phyloP scores from a whole-genome alignment of 2,797 vertebrate species.

The Sylvia borin region DNA sequence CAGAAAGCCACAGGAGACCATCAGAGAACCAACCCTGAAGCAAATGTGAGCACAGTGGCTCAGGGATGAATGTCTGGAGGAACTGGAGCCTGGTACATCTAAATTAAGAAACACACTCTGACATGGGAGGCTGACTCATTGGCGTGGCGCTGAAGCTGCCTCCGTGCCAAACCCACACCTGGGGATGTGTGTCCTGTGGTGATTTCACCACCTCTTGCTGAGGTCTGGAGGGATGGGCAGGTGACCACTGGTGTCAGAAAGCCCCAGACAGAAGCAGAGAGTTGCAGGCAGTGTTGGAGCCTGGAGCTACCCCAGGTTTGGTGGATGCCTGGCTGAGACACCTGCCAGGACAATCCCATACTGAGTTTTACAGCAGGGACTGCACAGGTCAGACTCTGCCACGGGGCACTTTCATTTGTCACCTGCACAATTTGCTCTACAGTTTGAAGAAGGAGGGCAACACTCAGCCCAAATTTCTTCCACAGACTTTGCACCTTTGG shows the following conservation, averaged over 20 bases:
- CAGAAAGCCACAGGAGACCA: not conserved
- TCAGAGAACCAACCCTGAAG: not conserved
- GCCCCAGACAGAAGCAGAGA: not conserved
- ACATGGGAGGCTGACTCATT: not conserved
- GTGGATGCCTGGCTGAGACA: rapidly evolving
- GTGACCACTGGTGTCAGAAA: not conserved
- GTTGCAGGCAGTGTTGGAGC: rapidly evolving
- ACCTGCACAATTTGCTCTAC: not conserved
- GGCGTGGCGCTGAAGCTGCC: rapidly evolving
- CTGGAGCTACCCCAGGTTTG: not conserved
- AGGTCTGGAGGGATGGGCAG: not conserved
- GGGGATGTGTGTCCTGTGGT: rapidly evolving
- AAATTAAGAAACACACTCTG: not conserved
- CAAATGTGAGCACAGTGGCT: not conserved
- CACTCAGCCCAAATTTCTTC: not conserved
- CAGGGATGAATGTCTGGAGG: not conserved
- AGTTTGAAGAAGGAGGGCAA: not conserved
- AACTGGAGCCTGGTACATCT: not conserved
- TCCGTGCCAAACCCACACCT: not conserved
- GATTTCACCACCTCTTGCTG: not conserved
- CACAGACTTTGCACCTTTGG: not conserved
- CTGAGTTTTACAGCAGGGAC: not conserved
- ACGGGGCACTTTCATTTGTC: not conserved
- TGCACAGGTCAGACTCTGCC: not conserved
- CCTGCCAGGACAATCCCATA: not conserved